Evolutionary conservation across 2,113 vertebrate species (phyloP), one percentile per base, ranked within the genome.

Genomic region (Heteronetta atricapilla): DNA sequence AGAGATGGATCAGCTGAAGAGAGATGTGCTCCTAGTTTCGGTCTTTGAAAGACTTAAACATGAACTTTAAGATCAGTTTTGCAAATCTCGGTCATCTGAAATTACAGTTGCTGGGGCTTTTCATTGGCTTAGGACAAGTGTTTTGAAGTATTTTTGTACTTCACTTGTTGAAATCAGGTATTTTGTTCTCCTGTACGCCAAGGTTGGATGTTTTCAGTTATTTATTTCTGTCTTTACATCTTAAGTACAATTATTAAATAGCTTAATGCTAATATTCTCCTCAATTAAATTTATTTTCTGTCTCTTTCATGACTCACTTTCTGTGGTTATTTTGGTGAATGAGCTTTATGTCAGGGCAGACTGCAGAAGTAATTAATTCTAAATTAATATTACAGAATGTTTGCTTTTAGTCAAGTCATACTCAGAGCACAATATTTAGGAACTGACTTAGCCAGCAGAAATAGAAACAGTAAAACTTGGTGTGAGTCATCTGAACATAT

Each of bases 321-420:
- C 63, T 91, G 42, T 92, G 77, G 34, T 48, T 58, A 2, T 64
- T 53, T 70, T 72, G 33, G 19, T 93, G 46, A 84, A 91, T 75
- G 53, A 84, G 33, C 70, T 91, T 82, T 75, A 52, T 68, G n/a
- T 19, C 70, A 75, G 48, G 19, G 42, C 34, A 87, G 78, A 33
- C 78, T 86, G 69, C 66, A 82, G n/a, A 89, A 91, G 8, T 89
- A 82, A 75, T 79, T 90, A 79, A 79, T 85, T 82, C 58, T 91
- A 60, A 91, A 92, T 72, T 55, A 94, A 26, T 87, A 64, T 68
- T 87, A 28, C n/a, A 79, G 82, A 87, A 26, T 56, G 33, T 76
- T 95, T 96, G 53, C 23, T 83, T 87, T 70, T 48, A 87, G 62
- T 76, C 56, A 84, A 78, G n/a, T 82, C 26, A 34, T 46, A 59